phyloP scores from a whole-genome alignment of 2,797 vertebrate species.

The Melanogrammus aeglefinus region DNA sequence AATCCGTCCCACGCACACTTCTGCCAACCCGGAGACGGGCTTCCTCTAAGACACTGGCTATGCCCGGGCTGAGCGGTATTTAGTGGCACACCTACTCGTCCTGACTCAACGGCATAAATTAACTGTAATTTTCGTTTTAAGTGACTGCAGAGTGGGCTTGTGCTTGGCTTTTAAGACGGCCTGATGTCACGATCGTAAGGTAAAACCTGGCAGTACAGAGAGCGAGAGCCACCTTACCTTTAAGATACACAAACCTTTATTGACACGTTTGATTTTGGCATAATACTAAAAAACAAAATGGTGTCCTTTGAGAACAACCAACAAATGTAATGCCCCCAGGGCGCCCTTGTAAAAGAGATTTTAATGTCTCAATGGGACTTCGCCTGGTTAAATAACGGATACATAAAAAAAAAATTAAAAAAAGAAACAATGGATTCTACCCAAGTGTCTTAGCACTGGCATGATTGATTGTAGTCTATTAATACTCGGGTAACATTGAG shows the following conservation, averaged over 20 bases:
- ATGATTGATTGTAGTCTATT: neutral
- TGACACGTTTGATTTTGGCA: neutral
- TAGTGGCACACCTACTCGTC: constrained; percentile 49
- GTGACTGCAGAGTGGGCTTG: constrained; percentile 44
- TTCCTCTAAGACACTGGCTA: constrained; percentile 46
- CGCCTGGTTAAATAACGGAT: no score
- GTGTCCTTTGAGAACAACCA: neutral
- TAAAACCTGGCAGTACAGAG: neutral
- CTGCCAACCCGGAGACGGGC: constrained; percentile 55
- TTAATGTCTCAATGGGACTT: no score
- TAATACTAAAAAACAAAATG: neutral
- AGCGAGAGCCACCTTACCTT: neutral
- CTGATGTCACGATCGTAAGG: neutral
- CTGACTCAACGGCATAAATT: constrained; percentile 61
- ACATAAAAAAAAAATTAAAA: no score
- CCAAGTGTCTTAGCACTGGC: neutral
- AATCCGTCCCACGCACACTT: constrained; percentile 63
- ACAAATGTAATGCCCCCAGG: neutral
- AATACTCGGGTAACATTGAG: neutral
- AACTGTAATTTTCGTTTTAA: constrained; percentile 63
- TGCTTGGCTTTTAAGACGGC: neutral
- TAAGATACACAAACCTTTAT: neutral
- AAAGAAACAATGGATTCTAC: neutral
- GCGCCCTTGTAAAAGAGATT: no score
- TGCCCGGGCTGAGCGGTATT: constrained; percentile 47